These are phyloP conservation scores for Nymphalis urticae DNA, from an alignment of 2,888 invertebrate genomes.

Conservation along the genomic window DNA sequence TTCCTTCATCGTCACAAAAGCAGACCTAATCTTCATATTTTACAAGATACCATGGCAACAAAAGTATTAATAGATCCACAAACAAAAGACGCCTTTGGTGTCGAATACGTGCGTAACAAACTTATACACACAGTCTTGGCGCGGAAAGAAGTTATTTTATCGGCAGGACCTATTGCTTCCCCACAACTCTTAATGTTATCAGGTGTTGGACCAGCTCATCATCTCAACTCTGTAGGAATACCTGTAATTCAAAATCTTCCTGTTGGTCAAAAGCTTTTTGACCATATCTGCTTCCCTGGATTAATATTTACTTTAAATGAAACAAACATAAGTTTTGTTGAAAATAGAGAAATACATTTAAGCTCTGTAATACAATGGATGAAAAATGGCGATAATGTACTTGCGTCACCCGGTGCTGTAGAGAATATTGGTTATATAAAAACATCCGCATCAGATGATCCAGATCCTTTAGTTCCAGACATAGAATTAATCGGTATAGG, in stretches of 20 bases:
- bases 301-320: conserved; percentile 67
- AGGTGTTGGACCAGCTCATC: conserved; percentile 83
- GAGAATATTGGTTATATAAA: conserved; percentile 86
- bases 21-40: conserved; percentile 85
- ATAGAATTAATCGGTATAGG: conserved; percentile 84
- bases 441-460: conserved; percentile 79
- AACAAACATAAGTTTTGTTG: conserved; percentile 61
- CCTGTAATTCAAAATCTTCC: conserved; percentile 84
- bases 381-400: conserved; percentile 65
- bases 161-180: conserved; percentile 93
- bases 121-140: conserved; percentile 77
- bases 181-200: conserved; percentile 95
- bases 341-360: conserved; percentile 49
- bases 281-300: conserved; percentile 82
- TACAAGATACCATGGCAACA: conserved; percentile 83
- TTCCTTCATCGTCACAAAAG: conserved; percentile 83
- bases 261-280: conserved; percentile 85
- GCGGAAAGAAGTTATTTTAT: conserved; percentile 90
- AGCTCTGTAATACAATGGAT: conserved; percentile 56
- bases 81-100: conserved; percentile 85
- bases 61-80: conserved; percentile 84
- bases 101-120: conserved; percentile 83
- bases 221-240: conserved; percentile 79
- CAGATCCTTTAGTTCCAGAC: conserved; percentile 82
- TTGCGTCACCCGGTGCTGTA: conserved; percentile 83